Conservation (phyloP, 2,797 vertebrate genomes). For the Melopsittacus undulatus region DNA sequence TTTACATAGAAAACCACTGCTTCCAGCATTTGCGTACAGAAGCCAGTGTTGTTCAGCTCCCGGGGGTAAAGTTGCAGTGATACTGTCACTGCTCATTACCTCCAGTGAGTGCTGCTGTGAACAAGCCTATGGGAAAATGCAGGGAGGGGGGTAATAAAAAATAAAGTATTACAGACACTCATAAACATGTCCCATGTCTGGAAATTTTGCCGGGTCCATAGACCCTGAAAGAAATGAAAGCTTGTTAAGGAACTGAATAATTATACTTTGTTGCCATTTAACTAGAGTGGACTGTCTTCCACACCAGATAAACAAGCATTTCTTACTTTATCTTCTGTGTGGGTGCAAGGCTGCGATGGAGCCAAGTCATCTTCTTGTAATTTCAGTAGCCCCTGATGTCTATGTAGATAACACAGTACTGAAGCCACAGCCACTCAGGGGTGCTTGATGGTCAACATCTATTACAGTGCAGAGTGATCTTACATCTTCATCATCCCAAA, state of each 20-base stretch:
- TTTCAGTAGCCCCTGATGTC: neutral
- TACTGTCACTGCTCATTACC: constrained; percentile 55
- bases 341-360: neutral
- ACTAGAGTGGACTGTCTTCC: neutral
- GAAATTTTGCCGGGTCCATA: neutral
- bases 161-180: neutral
- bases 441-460: neutral
- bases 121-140: constrained; percentile 52
- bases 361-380: neutral
- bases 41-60: neutral
- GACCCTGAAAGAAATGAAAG: neutral
- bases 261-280: neutral
- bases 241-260: neutral
- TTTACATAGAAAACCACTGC: neutral
- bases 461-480: accelerated
- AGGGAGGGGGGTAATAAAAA: neutral
- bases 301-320: neutral
- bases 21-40: neutral
- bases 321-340: neutral
- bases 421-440: neutral
- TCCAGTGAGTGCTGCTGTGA: constrained; percentile 59
- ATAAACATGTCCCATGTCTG: neutral
- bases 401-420: neutral
- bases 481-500: neutral
- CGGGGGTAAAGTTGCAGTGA: neutral